phyloP scores from a whole-genome alignment of 2,113 vertebrate species.

The Podarcis muralis region DNA sequence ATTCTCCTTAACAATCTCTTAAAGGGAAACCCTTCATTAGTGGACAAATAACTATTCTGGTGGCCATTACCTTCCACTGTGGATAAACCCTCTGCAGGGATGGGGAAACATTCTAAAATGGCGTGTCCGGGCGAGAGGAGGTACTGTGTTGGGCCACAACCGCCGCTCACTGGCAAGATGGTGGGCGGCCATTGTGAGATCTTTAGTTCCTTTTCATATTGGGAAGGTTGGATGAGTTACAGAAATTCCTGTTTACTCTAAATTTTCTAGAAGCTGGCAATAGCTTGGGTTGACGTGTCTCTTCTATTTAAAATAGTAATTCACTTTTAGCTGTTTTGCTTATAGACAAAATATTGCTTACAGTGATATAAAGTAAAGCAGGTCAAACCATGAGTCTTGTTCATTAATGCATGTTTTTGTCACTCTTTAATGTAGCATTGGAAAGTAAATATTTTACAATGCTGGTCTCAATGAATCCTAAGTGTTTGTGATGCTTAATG shows the following conservation, averaged over 20 bases:
- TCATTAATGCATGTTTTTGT: conserved; percentile 39
- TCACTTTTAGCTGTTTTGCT: neutral
- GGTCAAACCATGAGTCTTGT: neutral
- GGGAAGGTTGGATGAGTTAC: neutral
- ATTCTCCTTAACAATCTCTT: neutral
- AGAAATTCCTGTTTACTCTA: neutral
- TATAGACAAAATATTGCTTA: conserved; percentile 13
- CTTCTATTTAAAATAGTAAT: neutral
- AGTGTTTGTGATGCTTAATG: conserved; percentile 59
- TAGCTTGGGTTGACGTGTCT: neutral
- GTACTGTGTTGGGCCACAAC: too few species aligned
- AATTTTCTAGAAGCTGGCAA: neutral
- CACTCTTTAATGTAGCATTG: conserved; percentile 23
- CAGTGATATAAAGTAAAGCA: conserved; percentile 22
- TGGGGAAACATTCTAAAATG: too few species aligned
- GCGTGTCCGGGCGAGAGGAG: too few species aligned
- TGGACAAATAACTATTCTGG: neutral
- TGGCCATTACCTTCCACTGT: neutral
- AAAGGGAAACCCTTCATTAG: neutral
- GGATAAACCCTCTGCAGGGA: neutral
- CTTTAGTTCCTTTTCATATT: neutral
- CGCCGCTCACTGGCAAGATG: too few species aligned
- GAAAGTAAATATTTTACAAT: conserved; percentile 27
- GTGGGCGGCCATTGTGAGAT: neutral
- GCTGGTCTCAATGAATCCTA: conserved; percentile 31